Conservation (phyloP, 37 sponge, comb jelly and placozoan species). For the Beroe ovata region DNA sequence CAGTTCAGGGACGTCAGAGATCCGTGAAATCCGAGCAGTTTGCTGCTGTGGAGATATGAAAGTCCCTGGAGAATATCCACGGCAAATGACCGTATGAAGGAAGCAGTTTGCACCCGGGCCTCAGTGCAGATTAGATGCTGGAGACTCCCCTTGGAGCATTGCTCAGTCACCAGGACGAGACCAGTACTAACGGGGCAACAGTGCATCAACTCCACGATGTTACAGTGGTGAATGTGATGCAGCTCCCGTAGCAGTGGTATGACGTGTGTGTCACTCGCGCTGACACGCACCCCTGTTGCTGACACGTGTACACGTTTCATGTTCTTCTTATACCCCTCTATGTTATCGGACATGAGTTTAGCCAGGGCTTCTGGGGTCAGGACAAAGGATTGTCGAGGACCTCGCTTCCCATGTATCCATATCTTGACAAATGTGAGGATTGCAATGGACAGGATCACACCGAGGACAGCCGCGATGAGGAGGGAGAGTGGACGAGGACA, state of each 20-base stretch:
- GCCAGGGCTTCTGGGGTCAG: not conserved
- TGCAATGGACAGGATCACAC: not conserved
- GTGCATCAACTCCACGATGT: slow-evolving; percentile 22
- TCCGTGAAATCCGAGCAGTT: slow-evolving; percentile 25
- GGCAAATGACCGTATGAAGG: slow-evolving; percentile 30
- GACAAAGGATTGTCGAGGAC: slow-evolving; percentile 15
- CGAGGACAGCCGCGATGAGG: not conserved
- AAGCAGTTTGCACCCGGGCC: not conserved
- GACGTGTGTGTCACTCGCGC: not conserved
- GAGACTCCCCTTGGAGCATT: not conserved
- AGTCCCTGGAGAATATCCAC: slow-evolving; percentile 10
- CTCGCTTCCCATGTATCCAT: not conserved
- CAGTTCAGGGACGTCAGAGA: slow-evolving; percentile 50
- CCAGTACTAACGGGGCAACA: slow-evolving; percentile 6
- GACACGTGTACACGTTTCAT: not conserved
- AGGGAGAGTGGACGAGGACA: not conserved
- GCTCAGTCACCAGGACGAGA: not conserved
- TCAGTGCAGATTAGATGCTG: slow-evolving; percentile 36
- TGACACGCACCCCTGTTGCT: not conserved
- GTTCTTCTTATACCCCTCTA: not conserved
- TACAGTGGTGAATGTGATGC: not conserved
- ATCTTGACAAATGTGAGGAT: not conserved
- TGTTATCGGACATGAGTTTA: not conserved
- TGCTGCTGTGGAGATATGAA: slow-evolving; percentile 26
- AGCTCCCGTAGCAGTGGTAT: not conserved